These are phyloP conservation scores for Drosophila murphyi DNA, from an alignment of 1,140 invertebrate genomes.

Conservation along the genomic window DNA sequence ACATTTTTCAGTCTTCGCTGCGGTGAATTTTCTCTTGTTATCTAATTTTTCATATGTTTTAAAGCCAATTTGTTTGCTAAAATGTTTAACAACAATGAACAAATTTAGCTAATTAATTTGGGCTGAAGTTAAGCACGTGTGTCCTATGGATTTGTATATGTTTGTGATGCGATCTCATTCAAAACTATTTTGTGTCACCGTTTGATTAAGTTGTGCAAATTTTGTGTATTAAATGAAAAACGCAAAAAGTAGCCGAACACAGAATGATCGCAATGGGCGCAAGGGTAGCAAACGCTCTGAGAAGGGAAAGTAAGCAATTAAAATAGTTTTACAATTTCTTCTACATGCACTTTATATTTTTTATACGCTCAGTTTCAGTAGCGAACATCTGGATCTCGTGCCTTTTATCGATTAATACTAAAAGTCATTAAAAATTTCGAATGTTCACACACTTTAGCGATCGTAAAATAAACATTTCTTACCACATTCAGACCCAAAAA, in stretches of 20 bases:
- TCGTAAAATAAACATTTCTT: conserved; percentile 72
- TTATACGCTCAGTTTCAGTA: conserved; percentile 17
- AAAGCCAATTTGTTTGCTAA: conserved; percentile 25
- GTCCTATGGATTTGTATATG: conserved; percentile 17
- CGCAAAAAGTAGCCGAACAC: conserved; percentile 65
- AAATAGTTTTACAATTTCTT: background rate
- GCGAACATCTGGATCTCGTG: conserved; percentile 54
- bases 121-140: conserved; percentile 6
- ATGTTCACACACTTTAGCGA: conserved; percentile 70
- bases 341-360: conserved; percentile 1
- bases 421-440: conserved; percentile 71
- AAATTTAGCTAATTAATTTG: conserved; percentile 16
- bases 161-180: background rate
- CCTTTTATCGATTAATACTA: conserved; percentile 54
- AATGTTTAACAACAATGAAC: conserved; percentile 27
- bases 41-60: conserved; percentile 66
- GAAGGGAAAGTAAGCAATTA: conserved; percentile 70
- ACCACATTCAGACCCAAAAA: conserved; percentile 50
- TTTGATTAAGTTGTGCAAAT: conserved; percentile 12
- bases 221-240: conserved; percentile 70
- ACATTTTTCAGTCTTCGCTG: conserved; percentile 34
- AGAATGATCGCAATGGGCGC: conserved; percentile 71
- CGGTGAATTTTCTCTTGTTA: conserved; percentile 60
- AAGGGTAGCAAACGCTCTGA: conserved; percentile 77
- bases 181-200: conserved; percentile 30